Conservation (phyloP, 2,888 invertebrate genomes). For the Drosophila nr. perissopoda region DNA sequence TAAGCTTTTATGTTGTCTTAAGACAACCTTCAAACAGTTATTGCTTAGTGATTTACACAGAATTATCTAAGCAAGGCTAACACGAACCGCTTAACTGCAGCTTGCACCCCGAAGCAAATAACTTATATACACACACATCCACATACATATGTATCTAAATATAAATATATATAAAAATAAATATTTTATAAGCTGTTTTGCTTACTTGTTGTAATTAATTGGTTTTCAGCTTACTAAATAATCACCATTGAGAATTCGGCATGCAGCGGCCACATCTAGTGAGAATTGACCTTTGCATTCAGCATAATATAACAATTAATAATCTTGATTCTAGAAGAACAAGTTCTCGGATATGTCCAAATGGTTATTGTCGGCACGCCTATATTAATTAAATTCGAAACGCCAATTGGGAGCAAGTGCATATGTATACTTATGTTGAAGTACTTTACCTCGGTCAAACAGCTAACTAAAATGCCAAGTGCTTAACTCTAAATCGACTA, state of each 20-base stretch:
- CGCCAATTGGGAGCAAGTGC: slow-evolving; percentile 24
- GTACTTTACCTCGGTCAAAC: neutral
- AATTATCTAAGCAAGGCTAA: slow-evolving; percentile 31
- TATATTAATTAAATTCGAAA: slow-evolving; percentile 25
- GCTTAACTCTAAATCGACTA: neutral
- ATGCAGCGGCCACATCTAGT: slow-evolving; percentile 3
- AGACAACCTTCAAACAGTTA: slow-evolving; percentile 31
- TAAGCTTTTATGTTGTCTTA: slow-evolving; percentile 5
- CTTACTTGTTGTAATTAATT: slow-evolving; percentile 19
- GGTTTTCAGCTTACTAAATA: slow-evolving; percentile 4
- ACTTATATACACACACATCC: slow-evolving; percentile 15
- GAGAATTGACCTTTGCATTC: slow-evolving; percentile 37
- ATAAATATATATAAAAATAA: neutral
- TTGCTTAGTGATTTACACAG: slow-evolving; percentile 16
- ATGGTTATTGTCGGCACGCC: slow-evolving; percentile 25
- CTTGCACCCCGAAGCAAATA: slow-evolving; percentile 10
- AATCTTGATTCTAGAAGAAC: slow-evolving; percentile 10
- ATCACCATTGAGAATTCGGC: slow-evolving; percentile 14
- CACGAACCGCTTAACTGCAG: slow-evolving; percentile 28
- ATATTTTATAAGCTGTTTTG: slow-evolving; percentile 16
- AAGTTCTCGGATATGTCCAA: slow-evolving; percentile 3
- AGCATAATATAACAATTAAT: neutral
- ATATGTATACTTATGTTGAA: neutral
- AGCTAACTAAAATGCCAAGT: neutral
- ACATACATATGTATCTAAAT: neutral